A percentile compares a stretch with the other conserved stretches of the same genome.
These are phyloP conservation scores for Okamejei kenojei DNA, from an alignment of 2,797 vertebrate genomes.

Conservation along the genomic window DNA sequence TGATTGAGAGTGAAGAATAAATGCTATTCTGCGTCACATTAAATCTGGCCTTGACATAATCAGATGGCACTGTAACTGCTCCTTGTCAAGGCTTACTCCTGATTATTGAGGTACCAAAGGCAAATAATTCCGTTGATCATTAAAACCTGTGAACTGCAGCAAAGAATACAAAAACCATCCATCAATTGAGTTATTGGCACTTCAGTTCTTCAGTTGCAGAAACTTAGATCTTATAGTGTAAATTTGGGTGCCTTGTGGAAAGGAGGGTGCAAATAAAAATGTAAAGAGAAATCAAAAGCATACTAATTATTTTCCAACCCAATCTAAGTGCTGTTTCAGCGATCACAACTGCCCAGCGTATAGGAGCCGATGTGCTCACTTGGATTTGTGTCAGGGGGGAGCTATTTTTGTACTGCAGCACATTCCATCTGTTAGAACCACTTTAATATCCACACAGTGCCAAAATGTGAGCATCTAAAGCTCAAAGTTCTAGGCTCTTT, in stretches of 20 bases:
- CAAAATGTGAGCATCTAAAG: neutral
- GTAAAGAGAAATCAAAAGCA: neutral
- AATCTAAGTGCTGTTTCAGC: neutral
- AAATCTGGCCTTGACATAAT: too few relatives aligned
- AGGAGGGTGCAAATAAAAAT: neutral
- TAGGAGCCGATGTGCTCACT: neutral
- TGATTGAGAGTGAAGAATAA: too few relatives aligned
- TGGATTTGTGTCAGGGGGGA: neutral
- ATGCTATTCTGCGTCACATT: too few relatives aligned
- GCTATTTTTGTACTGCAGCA: slow-evolving; percentile 1
- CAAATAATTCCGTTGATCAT: neutral
- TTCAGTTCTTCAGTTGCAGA: neutral
- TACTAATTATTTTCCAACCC: neutral
- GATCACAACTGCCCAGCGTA: neutral
- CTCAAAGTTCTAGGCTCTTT: too few relatives aligned
- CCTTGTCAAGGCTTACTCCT: neutral
- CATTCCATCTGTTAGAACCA: neutral
- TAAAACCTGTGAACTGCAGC: neutral
- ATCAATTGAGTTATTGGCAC: neutral
- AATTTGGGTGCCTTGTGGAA: neutral
- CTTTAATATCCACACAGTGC: neutral
- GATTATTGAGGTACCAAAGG: neutral
- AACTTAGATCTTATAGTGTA: neutral
- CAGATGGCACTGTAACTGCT: too few relatives aligned
- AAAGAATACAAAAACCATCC: neutral